Base-by-base conservation (phyloP, 2,888 invertebrate species). In the Andrena fulva region DNA sequence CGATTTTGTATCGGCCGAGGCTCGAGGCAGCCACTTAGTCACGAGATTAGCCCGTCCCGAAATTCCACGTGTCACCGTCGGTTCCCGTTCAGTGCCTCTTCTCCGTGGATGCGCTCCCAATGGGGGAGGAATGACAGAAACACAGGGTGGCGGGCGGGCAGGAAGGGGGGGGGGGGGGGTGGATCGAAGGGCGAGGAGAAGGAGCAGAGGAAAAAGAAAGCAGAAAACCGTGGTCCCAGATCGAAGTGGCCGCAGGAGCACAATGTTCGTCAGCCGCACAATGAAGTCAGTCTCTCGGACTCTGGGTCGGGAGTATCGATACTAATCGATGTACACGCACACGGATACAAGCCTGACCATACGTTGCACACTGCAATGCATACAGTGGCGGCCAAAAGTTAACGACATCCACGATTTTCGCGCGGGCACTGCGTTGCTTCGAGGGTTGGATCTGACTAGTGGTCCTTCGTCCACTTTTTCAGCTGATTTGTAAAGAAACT, bases 251-350 rank as follows among this genome's bases (percentile, higher is more conserved):
- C 82, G 85, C 89, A 79, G 89, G 82, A 86, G 88, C 89, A 89
- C 89, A 90, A 90, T 90, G 91, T 89, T 89, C 88, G 88, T 91
- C 91, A 87, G 85, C 77, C 76, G 82, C 82, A 89, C 89, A 91
- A 89, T 86, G 82, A 86, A 87, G 85, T 83, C 84, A 82, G 87
- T 85, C 84, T 83, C 76, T 82, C 86, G 82, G 76, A 85, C 76
- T 89, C 80, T 87, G 82, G 87, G 84, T 77, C 82, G 79, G 79
- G 88, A 80, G 84, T 85, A 90, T 90, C 90, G 90, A 90, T 90
- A 87, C 90, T 90, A 90, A 90, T 90, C 90, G 90, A 91, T 89
- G 87, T 86, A 85, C 75, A 71, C 60, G 72, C 85, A 78, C 74
- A 64, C 70, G 20, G 60, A 67, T 52, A 8, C 33, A 42, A 72